Percentiles rank a stretch among this genome's conserved stretches.
phyloP scores from a whole-genome alignment of 1,140 invertebrate species.

The Drosophila willistoni region DNA sequence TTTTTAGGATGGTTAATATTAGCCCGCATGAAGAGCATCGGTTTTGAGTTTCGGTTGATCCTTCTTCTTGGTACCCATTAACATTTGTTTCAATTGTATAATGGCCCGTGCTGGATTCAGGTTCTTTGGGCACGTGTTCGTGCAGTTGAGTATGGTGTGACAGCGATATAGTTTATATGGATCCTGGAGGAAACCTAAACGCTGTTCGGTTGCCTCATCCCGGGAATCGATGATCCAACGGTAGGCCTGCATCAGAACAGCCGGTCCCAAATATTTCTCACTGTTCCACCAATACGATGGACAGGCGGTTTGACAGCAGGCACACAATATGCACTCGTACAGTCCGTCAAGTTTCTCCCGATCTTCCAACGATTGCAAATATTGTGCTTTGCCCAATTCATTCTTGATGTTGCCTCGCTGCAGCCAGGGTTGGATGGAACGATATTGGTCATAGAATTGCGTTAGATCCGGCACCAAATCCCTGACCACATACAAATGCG shows the following conservation, averaged over 20 bases:
- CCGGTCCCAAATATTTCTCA: constrained; percentile 97
- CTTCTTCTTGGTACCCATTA: constrained; percentile 92
- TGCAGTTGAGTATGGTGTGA: constrained; percentile 98
- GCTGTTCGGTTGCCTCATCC: constrained; percentile 91
- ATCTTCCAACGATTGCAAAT: constrained; percentile 94
- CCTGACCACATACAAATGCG: constrained; percentile 99
- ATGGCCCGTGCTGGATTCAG: constrained; percentile 97
- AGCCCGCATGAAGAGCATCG: constrained; percentile 59
- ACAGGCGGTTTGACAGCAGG: constrained; percentile 97
- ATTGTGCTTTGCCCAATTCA: constrained; percentile 88
- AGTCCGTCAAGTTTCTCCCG: constrained; percentile 96
- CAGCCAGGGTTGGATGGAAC: constrained; percentile 96
- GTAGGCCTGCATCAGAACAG: constrained; percentile 96
- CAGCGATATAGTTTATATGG: constrained; percentile 96
- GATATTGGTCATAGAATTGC: constrained; percentile 97
- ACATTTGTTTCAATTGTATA: constrained; percentile 96
- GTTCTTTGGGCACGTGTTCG: constrained; percentile 98
- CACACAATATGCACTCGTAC: constrained; percentile 98
- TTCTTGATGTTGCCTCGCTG: constrained; percentile 88
- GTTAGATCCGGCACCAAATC: constrained; percentile 97
- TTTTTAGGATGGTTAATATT: neutral
- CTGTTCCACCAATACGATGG: constrained; percentile 99
- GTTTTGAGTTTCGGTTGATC: constrained; percentile 88
- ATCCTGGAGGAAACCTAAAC: constrained; percentile 92
- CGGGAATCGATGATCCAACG: constrained; percentile 99